phyloP scores from a whole-genome alignment of 92 coral and sea anemone species.

The Desmophyllum pertusum region DNA sequence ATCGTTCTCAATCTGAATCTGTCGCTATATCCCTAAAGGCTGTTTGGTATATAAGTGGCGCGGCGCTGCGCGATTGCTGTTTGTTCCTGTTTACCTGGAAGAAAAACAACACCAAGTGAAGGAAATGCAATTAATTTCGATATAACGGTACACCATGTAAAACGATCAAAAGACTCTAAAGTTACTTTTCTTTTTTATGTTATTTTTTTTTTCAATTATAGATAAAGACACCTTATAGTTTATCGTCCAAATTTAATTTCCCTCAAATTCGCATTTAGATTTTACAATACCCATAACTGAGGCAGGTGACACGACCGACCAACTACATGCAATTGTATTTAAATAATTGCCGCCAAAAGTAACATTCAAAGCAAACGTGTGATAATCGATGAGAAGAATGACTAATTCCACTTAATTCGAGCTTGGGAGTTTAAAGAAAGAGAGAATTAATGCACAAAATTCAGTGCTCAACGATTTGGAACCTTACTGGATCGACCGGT shows the following conservation, averaged over 20 bases:
- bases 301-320: not conserved
- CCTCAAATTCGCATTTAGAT: too few relatives aligned
- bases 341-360: not conserved
- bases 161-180: not conserved
- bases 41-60: not conserved
- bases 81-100: not conserved
- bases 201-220: not conserved
- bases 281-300: not conserved
- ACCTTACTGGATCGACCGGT: not conserved
- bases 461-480: not conserved
- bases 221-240: too few relatives aligned
- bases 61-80: too few relatives aligned
- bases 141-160: not conserved
- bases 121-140: not conserved
- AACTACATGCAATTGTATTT: not conserved
- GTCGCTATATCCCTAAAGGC: not conserved
- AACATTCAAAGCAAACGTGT: not conserved
- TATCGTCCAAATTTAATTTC: too few relatives aligned
- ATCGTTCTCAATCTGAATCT: not conserved
- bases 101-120: not conserved
- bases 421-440: too few relatives aligned
- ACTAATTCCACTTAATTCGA: too few relatives aligned
- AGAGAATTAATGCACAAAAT: not conserved
- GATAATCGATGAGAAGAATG: not conserved
- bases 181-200: not conserved